A percentile compares a stretch with the other conserved stretches of the same genome.
These are phyloP conservation scores for Tachycineta bicolor DNA, from an alignment of 2,113 vertebrate species.

Conservation along the genomic window DNA sequence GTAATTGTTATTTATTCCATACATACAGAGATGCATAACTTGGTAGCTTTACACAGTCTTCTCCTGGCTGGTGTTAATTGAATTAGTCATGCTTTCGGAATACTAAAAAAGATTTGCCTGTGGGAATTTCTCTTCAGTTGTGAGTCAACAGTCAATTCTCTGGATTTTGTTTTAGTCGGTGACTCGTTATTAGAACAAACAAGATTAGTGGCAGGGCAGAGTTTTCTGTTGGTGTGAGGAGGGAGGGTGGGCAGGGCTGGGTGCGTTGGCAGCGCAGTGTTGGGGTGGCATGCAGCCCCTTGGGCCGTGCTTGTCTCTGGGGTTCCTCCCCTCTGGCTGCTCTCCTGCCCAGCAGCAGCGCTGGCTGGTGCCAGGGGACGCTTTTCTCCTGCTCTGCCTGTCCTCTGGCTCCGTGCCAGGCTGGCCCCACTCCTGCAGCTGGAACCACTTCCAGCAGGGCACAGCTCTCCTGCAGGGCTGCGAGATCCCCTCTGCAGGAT, in stretches of 20 bases:
- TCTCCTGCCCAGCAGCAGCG: background rate
- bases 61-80: constrained; percentile 37
- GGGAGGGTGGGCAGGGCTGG: background rate
- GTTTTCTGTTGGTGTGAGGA: background rate
- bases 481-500: too few species aligned
- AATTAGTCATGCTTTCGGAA: constrained; percentile 6
- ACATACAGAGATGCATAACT: background rate
- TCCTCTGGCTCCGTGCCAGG: background rate
- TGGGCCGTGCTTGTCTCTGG: too few species aligned
- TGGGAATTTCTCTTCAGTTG: constrained; percentile 16
- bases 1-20: background rate
- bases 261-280: too few species aligned
- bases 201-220: background rate
- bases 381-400: background rate
- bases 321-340: background rate
- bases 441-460: too few species aligned
- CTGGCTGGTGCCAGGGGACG: background rate
- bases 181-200: constrained; percentile 35
- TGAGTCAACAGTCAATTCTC: background rate
- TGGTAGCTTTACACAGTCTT: background rate
- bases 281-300: too few species aligned
- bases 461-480: too few species aligned
- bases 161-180: constrained; percentile 17
- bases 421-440: too few species aligned
- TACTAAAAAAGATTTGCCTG: background rate